Evolutionary conservation across 2,888 invertebrate genomes (phyloP).

Genomic region (Hedychridium roseum): DNA sequence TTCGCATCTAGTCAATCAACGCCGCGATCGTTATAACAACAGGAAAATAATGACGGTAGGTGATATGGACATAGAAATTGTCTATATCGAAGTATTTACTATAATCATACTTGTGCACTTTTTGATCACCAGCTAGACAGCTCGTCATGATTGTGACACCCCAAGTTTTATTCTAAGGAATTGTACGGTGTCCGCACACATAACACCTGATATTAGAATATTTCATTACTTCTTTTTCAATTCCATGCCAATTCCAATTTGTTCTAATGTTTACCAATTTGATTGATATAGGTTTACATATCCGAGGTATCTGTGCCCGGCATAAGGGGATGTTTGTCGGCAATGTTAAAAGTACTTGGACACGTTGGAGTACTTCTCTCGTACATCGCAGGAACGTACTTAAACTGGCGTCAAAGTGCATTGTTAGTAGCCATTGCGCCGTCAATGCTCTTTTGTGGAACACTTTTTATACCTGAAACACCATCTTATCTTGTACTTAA

Average conservation of each 20-base stretch:
- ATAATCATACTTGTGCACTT: too few relatives aligned
- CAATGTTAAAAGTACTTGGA: slow-evolving; percentile 84
- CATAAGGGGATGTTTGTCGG: slow-evolving; percentile 86
- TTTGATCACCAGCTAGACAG: too few relatives aligned
- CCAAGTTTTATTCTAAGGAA: too few relatives aligned
- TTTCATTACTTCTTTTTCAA: too few relatives aligned
- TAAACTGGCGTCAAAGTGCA: slow-evolving; percentile 87
- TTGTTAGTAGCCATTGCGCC: slow-evolving; percentile 82
- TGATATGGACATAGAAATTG: background rate
- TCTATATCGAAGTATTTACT: background rate
- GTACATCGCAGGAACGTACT: slow-evolving; percentile 82
- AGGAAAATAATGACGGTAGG: background rate
- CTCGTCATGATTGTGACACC: too few relatives aligned
- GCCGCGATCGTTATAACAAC: too few relatives aligned
- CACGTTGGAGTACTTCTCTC: slow-evolving; percentile 86
- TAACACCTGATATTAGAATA: too few relatives aligned
- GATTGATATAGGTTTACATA: slow-evolving; percentile 76
- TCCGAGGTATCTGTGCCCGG: slow-evolving; percentile 90
- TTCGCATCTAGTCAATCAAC: too few relatives aligned
- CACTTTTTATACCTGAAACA: slow-evolving; percentile 86
- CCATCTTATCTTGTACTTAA: slow-evolving; percentile 84
- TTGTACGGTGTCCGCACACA: too few relatives aligned
- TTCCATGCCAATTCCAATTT: background rate
- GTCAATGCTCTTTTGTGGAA: slow-evolving; percentile 77
- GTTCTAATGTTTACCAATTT: background rate